phyloP scores from a whole-genome alignment of 2,797 vertebrate species.

The Sebastiscus tertius region DNA sequence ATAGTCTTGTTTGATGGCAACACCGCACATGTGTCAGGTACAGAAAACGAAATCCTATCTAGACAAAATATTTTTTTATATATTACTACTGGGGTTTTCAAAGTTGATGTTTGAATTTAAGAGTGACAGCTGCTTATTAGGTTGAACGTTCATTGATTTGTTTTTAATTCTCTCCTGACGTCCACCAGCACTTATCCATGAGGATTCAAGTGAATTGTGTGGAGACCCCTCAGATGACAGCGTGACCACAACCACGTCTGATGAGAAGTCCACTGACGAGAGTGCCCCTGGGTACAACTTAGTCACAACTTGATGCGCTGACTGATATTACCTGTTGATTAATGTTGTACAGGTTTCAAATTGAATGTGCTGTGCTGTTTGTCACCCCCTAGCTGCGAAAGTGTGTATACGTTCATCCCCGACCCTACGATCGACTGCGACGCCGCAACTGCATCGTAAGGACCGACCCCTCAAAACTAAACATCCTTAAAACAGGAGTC shows the following conservation, averaged over 20 bases:
- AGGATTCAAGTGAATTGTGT: not conserved
- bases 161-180: not conserved
- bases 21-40: not conserved
- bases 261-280: accelerated
- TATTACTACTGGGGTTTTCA: too few species aligned
- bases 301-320: not conserved
- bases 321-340: not conserved
- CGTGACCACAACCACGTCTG: accelerated
- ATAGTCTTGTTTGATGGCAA: not conserved
- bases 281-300: not conserved
- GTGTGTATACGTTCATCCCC: accelerated
- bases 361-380: not conserved
- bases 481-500: not conserved
- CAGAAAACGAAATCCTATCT: not conserved
- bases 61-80: too few species aligned
- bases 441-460: not conserved
- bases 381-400: not conserved
- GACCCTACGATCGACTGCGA: not conserved
- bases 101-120: too few species aligned
- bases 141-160: too few species aligned
- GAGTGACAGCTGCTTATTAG: too few species aligned
- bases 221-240: not conserved
- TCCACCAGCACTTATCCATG: not conserved
- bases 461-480: not conserved
- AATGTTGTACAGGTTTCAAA: not conserved